These are phyloP conservation scores for Scrobipalpa atriplicella DNA, from an alignment of 2,888 invertebrate species.

Conservation along the genomic window DNA sequence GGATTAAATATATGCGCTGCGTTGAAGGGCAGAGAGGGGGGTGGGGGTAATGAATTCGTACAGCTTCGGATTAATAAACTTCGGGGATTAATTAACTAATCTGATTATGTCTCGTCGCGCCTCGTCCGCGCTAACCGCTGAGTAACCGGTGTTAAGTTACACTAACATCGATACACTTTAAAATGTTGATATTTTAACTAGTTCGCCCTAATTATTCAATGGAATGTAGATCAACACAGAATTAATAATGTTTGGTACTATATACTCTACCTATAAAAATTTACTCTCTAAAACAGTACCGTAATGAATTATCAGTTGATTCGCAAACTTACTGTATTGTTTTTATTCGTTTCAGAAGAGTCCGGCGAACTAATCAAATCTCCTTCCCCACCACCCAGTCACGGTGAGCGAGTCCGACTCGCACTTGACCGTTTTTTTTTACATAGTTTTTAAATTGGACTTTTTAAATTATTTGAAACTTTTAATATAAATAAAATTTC, in stretches of 20 bases:
- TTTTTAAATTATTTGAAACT: too few relatives aligned
- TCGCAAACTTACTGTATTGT: not conserved
- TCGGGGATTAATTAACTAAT: slow-evolving; percentile 43
- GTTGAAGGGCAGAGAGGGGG: not conserved
- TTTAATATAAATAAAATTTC: too few relatives aligned
- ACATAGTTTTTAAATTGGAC: too few relatives aligned
- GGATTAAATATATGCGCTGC: slow-evolving; percentile 9
- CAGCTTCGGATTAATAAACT: slow-evolving; percentile 29
- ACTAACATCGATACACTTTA: not conserved
- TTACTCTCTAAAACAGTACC: not conserved
- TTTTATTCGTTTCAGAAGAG: slow-evolving; percentile 76
- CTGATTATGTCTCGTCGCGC: slow-evolving; percentile 37
- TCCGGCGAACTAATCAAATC: slow-evolving; percentile 88
- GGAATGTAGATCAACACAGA: not conserved
- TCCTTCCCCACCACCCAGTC: slow-evolving; percentile 89
- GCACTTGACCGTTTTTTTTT: too few relatives aligned
- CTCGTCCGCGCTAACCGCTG: slow-evolving; percentile 20
- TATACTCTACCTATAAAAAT: not conserved
- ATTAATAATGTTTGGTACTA: not conserved
- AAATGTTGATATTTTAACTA: not conserved
- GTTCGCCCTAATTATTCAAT: not conserved
- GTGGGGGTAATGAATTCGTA: slow-evolving; percentile 1
- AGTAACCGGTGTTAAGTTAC: slow-evolving; percentile 2
- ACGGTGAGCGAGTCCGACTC: too few relatives aligned
- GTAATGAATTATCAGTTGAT: not conserved